phyloP scores from a whole-genome alignment of 2,888 invertebrate genomes.

The Leptinotarsa haldemani region DNA sequence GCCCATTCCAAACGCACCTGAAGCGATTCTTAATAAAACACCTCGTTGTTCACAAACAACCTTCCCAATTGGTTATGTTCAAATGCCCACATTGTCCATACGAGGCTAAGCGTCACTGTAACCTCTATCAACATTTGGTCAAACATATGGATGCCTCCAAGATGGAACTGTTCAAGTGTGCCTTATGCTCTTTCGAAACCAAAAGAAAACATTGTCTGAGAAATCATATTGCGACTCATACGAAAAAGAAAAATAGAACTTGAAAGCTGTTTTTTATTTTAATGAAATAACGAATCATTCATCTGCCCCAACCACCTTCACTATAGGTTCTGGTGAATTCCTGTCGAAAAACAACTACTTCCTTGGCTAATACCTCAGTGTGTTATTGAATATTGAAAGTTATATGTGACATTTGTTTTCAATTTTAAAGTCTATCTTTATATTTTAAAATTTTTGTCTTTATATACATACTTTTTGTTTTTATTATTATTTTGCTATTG shows the following conservation, averaged over 20 bases:
- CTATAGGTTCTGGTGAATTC: no score
- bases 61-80: background rate
- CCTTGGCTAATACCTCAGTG: no score
- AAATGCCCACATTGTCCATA: background rate
- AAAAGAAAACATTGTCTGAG: conserved; percentile 4
- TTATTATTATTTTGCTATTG: no score
- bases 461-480: no score
- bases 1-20: background rate
- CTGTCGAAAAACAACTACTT: no score
- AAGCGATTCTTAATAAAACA: background rate
- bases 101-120: background rate
- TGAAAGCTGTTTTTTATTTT: no score
- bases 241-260: background rate
- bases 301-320: no score
- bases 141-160: conserved; percentile 10
- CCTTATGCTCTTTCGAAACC: conserved; percentile 7
- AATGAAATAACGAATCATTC: no score
- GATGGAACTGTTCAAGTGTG: conserved; percentile 15
- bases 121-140: conserved; percentile 3
- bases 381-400: no score
- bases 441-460: no score
- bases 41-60: background rate
- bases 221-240: background rate
- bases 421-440: no score
- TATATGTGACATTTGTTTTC: no score